Evolutionary conservation across 2,888 invertebrate genomes (phyloP).

Genomic region (Dolichomitus sp.): DNA sequence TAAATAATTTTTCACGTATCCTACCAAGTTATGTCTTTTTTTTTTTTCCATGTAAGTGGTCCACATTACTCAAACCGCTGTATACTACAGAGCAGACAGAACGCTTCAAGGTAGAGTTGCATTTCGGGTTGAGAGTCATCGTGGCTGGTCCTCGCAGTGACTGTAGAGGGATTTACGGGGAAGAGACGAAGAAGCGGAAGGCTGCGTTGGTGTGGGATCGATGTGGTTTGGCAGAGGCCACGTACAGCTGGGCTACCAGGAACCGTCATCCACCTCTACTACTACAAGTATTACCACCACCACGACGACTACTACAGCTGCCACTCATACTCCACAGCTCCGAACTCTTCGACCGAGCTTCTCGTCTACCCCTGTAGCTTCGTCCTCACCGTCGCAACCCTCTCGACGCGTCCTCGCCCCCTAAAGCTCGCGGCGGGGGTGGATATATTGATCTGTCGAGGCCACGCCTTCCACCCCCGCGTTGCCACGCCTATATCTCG

Average conservation of each 20-base stretch:
- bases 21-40: background rate
- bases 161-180: conserved; percentile 30
- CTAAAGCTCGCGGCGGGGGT: conserved; percentile 71
- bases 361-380: conserved; percentile 41
- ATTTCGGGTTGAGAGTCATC: conserved; percentile 52
- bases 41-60: background rate
- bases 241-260: conserved; percentile 66
- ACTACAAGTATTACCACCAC: conserved; percentile 16
- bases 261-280: conserved; percentile 43
- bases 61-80: background rate
- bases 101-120: conserved; percentile 9
- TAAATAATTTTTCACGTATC: background rate
- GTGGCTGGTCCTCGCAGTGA: conserved; percentile 63
- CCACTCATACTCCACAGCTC: background rate
- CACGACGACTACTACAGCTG: background rate
- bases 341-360: conserved; percentile 47
- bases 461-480: conserved; percentile 82
- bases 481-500: conserved; percentile 78
- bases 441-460: conserved; percentile 82
- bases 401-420: conserved; percentile 53
- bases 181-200: conserved; percentile 46
- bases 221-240: conserved; percentile 78
- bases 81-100: background rate
- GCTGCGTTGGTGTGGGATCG: conserved; percentile 74
- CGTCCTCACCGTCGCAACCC: conserved; percentile 45